Base-by-base conservation (phyloP, 2,113 vertebrate genomes). In the Trichechus manatus region DNA sequence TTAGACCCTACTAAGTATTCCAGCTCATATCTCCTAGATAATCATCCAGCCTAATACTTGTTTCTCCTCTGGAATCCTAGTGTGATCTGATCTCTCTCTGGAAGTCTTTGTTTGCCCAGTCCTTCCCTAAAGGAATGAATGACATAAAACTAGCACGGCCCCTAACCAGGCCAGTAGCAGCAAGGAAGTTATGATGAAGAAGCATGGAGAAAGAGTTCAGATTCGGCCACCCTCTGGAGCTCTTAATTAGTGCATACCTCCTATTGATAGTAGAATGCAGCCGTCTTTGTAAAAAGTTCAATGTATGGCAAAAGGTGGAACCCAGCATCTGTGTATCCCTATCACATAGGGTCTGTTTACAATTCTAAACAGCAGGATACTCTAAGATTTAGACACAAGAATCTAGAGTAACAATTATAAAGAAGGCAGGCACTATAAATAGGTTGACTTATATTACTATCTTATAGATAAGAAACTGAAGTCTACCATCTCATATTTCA, bases 401-500 rank as follows among this genome's bases (percentile, higher is more conserved):
- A 33, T 13, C 36, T 33, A 15, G 36, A 9, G 0, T 44, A 53
- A 20, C 20, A 50, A 9, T 9, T 2, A 3, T 3, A 50, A 4
- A 50, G 22, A 39, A 78, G 15, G 3, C 56, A 63, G n/a, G 15
- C 11, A 74, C 6, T 36, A 4, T n/a, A 74, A 23, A 3, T n/a
- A 19, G 5, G 3, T 27, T 5, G 10, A 56, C 2, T 23, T n/a
- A 27, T 64, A 2, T 2, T 7, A 29, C 14, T 36, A 5, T 7
- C 56, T 22, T 36, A 66, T 8, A 77, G 75, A 47, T 13, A 9
- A 27, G 8, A 78, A 27, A 56, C 3, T 8, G 14, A 61, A n/a
- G 14, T 20, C 59, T 39, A 22, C 17, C 5, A 33, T 17, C 13
- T 6, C 25, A 1, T 50, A 47, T 23, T 50, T 70, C 17, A 14